These are phyloP conservation scores for Forbesichthys papilliferus DNA, from an alignment of 2,113 vertebrate genomes.

Conservation along the genomic window DNA sequence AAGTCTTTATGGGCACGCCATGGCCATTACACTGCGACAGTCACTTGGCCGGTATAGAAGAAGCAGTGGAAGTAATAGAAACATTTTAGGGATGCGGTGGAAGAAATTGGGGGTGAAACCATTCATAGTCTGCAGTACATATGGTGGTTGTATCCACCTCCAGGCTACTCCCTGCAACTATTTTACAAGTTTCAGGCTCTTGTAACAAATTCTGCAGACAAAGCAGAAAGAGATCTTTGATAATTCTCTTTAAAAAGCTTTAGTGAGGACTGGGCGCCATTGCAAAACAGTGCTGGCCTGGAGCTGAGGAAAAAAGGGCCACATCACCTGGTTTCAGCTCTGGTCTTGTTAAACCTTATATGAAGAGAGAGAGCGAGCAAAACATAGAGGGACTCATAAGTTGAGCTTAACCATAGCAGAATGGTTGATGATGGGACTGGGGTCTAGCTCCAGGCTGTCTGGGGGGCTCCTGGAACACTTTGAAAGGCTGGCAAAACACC, in stretches of 20 bases:
- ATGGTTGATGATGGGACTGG: constrained; percentile 24
- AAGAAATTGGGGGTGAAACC: constrained; percentile 20
- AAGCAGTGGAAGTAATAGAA: constrained; percentile 11
- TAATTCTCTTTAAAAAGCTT: constrained; percentile 61
- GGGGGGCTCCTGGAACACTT: background rate
- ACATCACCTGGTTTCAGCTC: constrained; percentile 60
- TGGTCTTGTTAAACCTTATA: constrained; percentile 52
- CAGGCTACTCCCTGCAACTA: constrained; percentile 20
- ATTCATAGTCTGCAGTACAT: background rate
- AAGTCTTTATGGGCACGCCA: constrained; percentile 35
- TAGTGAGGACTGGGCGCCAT: constrained; percentile 32
- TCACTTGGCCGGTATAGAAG: background rate
- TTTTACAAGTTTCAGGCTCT: constrained; percentile 45
- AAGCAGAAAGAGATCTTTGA: constrained; percentile 67
- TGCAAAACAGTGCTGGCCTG: constrained; percentile 49
- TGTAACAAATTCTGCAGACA: constrained; percentile 53
- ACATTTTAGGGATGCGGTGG: constrained; percentile 10
- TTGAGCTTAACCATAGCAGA: constrained; percentile 30
- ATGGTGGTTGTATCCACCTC: constrained; percentile 39
- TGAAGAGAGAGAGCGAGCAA: constrained; percentile 22
- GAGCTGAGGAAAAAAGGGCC: constrained; percentile 33
- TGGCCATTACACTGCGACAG: constrained; percentile 17
- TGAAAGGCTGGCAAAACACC: constrained; percentile 41
- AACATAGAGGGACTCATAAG: constrained; percentile 28
- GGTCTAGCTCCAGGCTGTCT: constrained; percentile 25